Evolutionary conservation across 2,888 invertebrate genomes (phyloP), one percentile per base, ranked within the genome.

Genomic region (Torymus tubicola): DNA sequence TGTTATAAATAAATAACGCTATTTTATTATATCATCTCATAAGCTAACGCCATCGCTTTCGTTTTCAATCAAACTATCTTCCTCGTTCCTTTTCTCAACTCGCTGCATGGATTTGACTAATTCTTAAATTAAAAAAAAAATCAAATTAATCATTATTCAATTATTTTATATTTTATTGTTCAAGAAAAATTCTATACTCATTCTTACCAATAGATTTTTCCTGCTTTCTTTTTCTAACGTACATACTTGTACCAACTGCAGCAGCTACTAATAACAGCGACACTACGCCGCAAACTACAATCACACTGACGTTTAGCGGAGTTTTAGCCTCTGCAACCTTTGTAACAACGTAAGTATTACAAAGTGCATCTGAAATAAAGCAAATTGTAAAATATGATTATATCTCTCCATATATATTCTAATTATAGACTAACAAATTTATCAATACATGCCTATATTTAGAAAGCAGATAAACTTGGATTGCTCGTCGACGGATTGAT

Each of bases 381-480:
- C 18, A 52, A 50, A 24, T 14, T 42, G 10, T 11, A 16, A 21
- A 21, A 21, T 2, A 14, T 42, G 14, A 16, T 0, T 42, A 21
- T 31, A 50, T 13, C 50, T 3, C 16, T 18, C 24, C 4, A n/a
- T 14, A 21, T 53, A 18, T 16, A n/a, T 50, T 16, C 11, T 13
- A 13, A 2, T 50, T 68, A 14, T 42, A n/a, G 8, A 14, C 11
- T n/a, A 14, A 13, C 11, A 10, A 24, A 69, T 42, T 31, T 69
- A 58, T 55, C 18, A 24, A 64, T 55, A 16, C 57, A 2, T 80
- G 80, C 84, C 72, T 50, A 84, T 70, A 21, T 75, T 31, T 5
- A 84, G 10, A 50, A 81, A 83, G 70, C 83, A 84, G 14, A 52
- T 67, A 13, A 81, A 5, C 2, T 78, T 71, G 11, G 73, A 52